Conservation (phyloP, 2,888 invertebrate species). For the Boloria euphrosyne region DNA sequence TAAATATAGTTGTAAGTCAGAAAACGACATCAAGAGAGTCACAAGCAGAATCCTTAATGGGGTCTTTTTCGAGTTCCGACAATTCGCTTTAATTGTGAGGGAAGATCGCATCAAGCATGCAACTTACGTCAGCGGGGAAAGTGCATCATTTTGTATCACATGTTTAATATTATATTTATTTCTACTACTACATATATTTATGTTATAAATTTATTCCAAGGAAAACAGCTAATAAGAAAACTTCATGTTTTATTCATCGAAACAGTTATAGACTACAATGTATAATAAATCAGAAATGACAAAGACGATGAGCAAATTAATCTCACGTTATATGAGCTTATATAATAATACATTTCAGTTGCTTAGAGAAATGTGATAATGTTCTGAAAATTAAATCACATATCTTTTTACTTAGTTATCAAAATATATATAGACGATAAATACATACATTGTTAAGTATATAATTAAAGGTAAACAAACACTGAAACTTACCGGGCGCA, state of each 20-base stretch:
- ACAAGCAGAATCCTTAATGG: slow-evolving; percentile 56
- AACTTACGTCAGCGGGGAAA: slow-evolving; percentile 70
- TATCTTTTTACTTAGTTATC: neutral
- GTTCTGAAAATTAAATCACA: too few relatives aligned
- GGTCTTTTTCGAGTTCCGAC: slow-evolving; percentile 57
- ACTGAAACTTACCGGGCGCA: slow-evolving; percentile 73
- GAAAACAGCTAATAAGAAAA: neutral
- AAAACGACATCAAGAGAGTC: slow-evolving; percentile 25
- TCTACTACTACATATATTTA: neutral
- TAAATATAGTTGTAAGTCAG: slow-evolving; percentile 29
- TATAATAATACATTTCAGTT: too few relatives aligned
- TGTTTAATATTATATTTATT: slow-evolving; percentile 50
- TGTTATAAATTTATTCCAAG: neutral
- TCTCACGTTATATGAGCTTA: too few relatives aligned
- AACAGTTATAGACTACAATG: too few relatives aligned
- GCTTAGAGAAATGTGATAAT: too few relatives aligned
- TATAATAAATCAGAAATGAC: too few relatives aligned
- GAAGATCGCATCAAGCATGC: slow-evolving; percentile 62
- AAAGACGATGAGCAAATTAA: too few relatives aligned
- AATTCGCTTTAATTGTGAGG: slow-evolving; percentile 59
- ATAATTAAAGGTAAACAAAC: slow-evolving; percentile 44
- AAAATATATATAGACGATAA: neutral
- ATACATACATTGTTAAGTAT: neutral
- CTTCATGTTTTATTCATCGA: neutral
- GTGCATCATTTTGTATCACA: slow-evolving; percentile 51